phyloP scores from a whole-genome alignment of 2,797 vertebrate species.

The Pangasius djambal region DNA sequence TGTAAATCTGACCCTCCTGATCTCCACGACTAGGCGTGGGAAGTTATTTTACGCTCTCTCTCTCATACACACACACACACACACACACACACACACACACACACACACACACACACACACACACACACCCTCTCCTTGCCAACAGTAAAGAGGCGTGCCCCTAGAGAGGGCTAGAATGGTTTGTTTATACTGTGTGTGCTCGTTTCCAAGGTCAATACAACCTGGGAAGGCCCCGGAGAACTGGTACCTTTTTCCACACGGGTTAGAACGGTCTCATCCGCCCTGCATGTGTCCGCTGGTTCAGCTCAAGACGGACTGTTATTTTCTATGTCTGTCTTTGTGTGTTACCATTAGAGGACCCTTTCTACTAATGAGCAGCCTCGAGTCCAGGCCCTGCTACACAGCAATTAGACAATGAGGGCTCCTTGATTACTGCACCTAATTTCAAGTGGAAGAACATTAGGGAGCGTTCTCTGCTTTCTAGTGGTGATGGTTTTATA shows the following conservation, averaged over 20 bases:
- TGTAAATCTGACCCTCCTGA: constrained; percentile 23
- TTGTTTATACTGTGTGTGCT: constrained; percentile 48
- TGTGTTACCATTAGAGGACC: not conserved
- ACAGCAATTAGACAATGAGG: constrained; percentile 4
- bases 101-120: not conserved
- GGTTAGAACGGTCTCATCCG: constrained; percentile 19
- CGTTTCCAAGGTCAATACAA: constrained; percentile 50
- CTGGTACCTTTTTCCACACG: constrained; percentile 24
- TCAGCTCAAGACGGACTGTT: not conserved
- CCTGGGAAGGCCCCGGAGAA: constrained; percentile 33
- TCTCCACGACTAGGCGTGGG: constrained; percentile 33
- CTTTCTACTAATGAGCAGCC: constrained; percentile 19
- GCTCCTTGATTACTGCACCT: constrained; percentile 24
- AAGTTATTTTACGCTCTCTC: constrained; percentile 26
- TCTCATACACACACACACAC: not conserved
- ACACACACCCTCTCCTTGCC: constrained; percentile 3
- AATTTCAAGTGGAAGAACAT: constrained; percentile 20
- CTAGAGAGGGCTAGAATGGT: constrained; percentile 28
- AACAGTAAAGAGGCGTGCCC: constrained; percentile 23
- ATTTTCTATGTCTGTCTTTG: not conserved
- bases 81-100: not conserved
- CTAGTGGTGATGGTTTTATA: not conserved
- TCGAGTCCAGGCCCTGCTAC: not conserved
- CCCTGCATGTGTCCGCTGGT: not conserved
- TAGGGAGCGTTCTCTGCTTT: constrained; percentile 8